Percentiles rank a stretch among this genome's conserved stretches.
phyloP scores from a whole-genome alignment of 2,797 vertebrate genomes.

The Synaphobranchus kaupii region DNA sequence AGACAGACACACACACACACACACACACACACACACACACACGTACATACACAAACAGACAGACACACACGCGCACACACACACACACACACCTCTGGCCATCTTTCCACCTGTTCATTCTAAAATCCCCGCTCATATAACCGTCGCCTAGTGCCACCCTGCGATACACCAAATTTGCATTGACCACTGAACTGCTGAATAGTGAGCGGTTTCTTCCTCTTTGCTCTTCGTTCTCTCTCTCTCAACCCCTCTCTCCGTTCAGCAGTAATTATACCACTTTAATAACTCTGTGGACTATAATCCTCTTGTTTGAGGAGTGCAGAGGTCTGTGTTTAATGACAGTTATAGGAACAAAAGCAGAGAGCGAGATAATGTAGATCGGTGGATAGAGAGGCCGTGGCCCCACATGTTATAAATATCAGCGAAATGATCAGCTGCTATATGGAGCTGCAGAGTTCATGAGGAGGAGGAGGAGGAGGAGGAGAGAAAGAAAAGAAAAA shows the following conservation, averaged over 20 bases:
- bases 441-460: slow-evolving; percentile 32
- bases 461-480: slow-evolving; percentile 20
- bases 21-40: no score
- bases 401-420: not conserved
- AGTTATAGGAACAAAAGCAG: slow-evolving; percentile 49
- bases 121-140: not conserved
- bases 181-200: not conserved
- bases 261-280: slow-evolving; percentile 75
- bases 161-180: not conserved
- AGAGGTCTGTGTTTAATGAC: slow-evolving; percentile 57
- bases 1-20: no score
- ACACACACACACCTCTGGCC: not conserved
- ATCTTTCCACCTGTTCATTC: not conserved
- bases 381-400: slow-evolving; percentile 12
- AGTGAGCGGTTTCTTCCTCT: not conserved
- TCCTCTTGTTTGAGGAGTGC: slow-evolving; percentile 57
- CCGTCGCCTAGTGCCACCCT: not conserved
- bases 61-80: not conserved
- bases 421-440: not conserved
- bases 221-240: not conserved
- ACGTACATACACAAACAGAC: no score
- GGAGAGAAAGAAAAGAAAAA: slow-evolving; percentile 41
- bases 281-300: slow-evolving; percentile 75
- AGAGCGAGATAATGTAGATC: slow-evolving; percentile 31
- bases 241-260: slow-evolving; percentile 55